Percentiles rank a stretch among this genome's conserved stretches.
These are phyloP conservation scores for Eupithecia pulchellata DNA, from an alignment of 2,888 invertebrate genomes.

Conservation along the genomic window DNA sequence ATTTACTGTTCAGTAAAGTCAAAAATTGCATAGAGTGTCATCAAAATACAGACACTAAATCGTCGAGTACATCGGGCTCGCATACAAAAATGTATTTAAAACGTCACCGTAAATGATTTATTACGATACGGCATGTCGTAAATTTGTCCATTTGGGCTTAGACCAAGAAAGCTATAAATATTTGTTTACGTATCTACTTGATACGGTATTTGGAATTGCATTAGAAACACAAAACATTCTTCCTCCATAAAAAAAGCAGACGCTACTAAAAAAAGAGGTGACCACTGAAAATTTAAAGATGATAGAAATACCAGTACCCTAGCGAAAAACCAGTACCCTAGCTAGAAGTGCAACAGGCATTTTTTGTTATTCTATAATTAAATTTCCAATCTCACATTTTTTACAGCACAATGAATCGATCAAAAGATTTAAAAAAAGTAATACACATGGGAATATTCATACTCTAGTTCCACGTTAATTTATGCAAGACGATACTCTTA, in stretches of 20 bases:
- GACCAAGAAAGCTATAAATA: conserved; percentile 76
- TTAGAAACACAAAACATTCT: conserved; percentile 7
- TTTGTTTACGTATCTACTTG: conserved; percentile 37
- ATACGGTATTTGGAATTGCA: conserved; percentile 35
- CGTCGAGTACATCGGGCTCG: conserved; percentile 70
- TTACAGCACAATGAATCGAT: conserved; percentile 41
- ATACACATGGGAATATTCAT: conserved; percentile 83
- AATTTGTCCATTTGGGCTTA: conserved; percentile 82
- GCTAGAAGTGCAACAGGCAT: too few relatives aligned
- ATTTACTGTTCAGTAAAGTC: conserved; percentile 9
- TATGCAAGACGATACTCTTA: conserved; percentile 81
- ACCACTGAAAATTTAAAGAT: background rate
- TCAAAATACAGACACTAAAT: conserved; percentile 42
- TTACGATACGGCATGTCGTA: conserved; percentile 75
- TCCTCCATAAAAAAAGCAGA: background rate
- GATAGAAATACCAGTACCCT: background rate
- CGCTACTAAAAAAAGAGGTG: too few relatives aligned
- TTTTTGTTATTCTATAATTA: conserved; percentile 55
- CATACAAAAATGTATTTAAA: conserved; percentile 86
- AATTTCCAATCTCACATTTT: conserved; percentile 41
- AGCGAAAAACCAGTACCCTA: too few relatives aligned
- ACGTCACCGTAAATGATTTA: conserved; percentile 82
- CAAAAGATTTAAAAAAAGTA: conserved; percentile 53
- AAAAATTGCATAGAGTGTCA: conserved; percentile 19
- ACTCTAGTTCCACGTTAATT: conserved; percentile 71